These are phyloP conservation scores for Cygnus buccinator DNA, from an alignment of 2,113 vertebrate species.

Conservation along the genomic window DNA sequence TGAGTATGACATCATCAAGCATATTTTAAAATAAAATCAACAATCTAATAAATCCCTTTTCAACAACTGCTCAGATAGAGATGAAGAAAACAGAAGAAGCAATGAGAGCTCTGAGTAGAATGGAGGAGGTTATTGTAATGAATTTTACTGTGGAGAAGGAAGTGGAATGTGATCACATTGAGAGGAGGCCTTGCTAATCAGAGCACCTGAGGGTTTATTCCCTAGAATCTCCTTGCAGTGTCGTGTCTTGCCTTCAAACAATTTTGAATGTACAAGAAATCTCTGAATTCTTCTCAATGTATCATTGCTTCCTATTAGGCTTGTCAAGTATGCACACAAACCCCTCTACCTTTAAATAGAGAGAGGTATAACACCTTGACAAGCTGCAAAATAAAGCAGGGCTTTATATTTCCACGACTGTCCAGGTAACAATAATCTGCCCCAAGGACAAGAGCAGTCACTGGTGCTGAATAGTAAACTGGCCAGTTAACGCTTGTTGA, in stretches of 20 bases:
- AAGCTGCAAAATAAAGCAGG: slow-evolving; percentile 1
- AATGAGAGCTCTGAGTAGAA: slow-evolving; percentile 1
- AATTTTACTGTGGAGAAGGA: slow-evolving; percentile 2
- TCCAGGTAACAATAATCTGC: slow-evolving; percentile 26
- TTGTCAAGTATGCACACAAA: not conserved
- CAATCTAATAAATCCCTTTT: slow-evolving; percentile 18
- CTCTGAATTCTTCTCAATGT: slow-evolving; percentile 15
- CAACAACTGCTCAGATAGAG: slow-evolving; percentile 5
- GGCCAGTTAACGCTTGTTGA: not conserved
- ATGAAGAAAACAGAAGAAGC: not conserved
- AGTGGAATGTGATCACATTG: slow-evolving; percentile 47
- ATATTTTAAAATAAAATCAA: slow-evolving; percentile 19
- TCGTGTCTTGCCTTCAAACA: not conserved
- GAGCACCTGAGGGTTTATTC: slow-evolving; percentile 37
- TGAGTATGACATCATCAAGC: not conserved
- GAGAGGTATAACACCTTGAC: not conserved
- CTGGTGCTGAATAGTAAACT: not conserved
- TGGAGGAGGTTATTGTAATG: not conserved
- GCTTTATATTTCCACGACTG: not conserved
- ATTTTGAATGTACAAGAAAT: slow-evolving; percentile 23
- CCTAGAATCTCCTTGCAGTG: slow-evolving; percentile 6
- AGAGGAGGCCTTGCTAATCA: not conserved
- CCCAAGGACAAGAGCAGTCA: not conserved
- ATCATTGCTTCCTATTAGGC: slow-evolving; percentile 8
- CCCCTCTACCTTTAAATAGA: not conserved